Evolutionary conservation across 2,113 vertebrate genomes (phyloP).

Genomic region (Bubo blakistoni): DNA sequence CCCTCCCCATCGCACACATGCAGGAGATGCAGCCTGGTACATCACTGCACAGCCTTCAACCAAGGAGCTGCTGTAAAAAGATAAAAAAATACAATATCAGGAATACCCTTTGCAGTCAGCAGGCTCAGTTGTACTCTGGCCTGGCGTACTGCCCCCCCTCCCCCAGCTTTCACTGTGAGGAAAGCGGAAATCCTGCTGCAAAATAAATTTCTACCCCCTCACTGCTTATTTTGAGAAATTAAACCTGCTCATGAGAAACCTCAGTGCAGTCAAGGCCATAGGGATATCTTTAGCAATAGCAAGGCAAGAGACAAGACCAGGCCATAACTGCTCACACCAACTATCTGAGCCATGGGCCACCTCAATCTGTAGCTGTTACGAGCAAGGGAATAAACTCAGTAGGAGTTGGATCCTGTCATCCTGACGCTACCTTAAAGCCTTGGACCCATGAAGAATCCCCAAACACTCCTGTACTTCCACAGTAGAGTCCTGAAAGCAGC

Average conservation of each 20-base stretch:
- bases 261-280: neutral
- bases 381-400: neutral
- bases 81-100: neutral
- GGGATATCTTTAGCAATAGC: neutral
- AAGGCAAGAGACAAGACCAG: neutral
- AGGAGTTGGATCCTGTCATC: neutral
- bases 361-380: neutral
- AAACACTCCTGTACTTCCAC: neutral
- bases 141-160: neutral
- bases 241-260: neutral
- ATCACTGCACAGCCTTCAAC: neutral
- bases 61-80: neutral
- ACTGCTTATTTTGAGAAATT: neutral
- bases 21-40: neutral
- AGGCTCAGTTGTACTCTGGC: neutral
- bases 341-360: neutral
- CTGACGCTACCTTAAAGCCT: neutral
- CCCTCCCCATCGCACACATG: neutral
- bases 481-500: neutral
- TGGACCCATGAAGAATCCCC: neutral
- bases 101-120: neutral
- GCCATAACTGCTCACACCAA: neutral
- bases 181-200: neutral
- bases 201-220: neutral
- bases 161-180: rapidly evolving